Base-by-base conservation (phyloP, 2,113 vertebrate genomes). In the Perca schrenkii region DNA sequence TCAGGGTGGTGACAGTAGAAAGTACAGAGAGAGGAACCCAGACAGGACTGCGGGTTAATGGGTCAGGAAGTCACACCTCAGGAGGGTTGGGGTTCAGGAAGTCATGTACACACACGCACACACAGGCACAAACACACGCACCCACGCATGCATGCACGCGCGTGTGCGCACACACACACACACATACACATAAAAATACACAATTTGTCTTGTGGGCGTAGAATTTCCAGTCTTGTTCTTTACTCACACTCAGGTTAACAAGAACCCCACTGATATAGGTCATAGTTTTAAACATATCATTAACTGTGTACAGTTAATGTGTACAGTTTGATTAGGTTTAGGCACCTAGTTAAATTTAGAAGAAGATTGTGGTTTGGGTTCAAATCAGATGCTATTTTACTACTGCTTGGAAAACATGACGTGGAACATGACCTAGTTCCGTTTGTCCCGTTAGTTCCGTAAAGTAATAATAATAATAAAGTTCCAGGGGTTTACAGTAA, bases 61-160 rank as follows among this genome's bases (percentile, higher is more conserved):
- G 61, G 47, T 61, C 77, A 85, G 88, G 80, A 93, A 85, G 84
- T 91, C 12, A 83, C 68, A 89, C 71, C 60, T 83, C 83, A 34
- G 73, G 57, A 79, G 58, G 60, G 50, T 49, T 46, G 8, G 11
- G 12, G 21, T 61, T 64, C 49, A 79, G 63, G 77, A 83, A 84
- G 56, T 69, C 22, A 52, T 15, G 3, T 15, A 22, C n/a, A 7
- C 46, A 25, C 54, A 57, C 54, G 14, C 54, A 25, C n/a, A 25
- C n/a, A 15, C 46, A 15, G 8, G 54, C 15, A n/a, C 5, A 25
- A 25, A 66, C 63, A 70, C 8, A 78, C 19, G 2, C 12, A 57
- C 17, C 10, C 6, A 40, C 50, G 5, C 64, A 67, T 6, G 74
- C n/a, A 10, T 28, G 15, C 21, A 56, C n/a, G 16, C 54, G 12